A percentile compares a stretch with the other conserved stretches of the same genome.
These are phyloP conservation scores for Copidosoma aretas DNA, from an alignment of 2,888 invertebrate species.

Conservation along the genomic window DNA sequence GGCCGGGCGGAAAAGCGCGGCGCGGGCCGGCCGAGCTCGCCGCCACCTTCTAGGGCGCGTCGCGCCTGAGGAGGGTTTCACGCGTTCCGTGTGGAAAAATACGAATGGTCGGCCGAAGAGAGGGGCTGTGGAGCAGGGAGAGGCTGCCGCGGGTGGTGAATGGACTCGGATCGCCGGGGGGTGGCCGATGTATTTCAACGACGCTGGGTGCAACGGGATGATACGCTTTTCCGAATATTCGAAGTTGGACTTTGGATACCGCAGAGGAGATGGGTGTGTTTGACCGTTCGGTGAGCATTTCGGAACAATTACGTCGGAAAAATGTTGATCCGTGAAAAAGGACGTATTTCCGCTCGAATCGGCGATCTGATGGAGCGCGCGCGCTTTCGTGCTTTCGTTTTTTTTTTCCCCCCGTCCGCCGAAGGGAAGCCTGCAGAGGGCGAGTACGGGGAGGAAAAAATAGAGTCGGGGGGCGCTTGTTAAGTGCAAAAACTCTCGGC, in stretches of 20 bases:
- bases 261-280: no score
- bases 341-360: no score
- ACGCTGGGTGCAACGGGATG: no score
- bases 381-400: not conserved
- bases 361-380: no score
- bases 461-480: slow-evolving; percentile 20
- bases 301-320: no score
- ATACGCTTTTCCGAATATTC: no score
- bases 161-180: not conserved
- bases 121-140: not conserved
- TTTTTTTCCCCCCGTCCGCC: not conserved
- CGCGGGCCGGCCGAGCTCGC: no score
- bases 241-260: no score
- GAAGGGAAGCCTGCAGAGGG: not conserved
- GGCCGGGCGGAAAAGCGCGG: slow-evolving; percentile 14
- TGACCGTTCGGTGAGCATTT: no score
- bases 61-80: not conserved
- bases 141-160: not conserved
- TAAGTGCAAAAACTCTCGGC: slow-evolving; percentile 29
- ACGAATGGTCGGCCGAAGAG: slow-evolving; percentile 7
- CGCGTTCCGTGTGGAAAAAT: slow-evolving; percentile 11
- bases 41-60: no score
- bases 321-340: no score
- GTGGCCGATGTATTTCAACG: no score
- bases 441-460: slow-evolving; percentile 4